Evolutionary conservation across 2,888 invertebrate species (phyloP), one percentile per base, ranked within the genome.

Genomic region (Chorisops tibialis): DNA sequence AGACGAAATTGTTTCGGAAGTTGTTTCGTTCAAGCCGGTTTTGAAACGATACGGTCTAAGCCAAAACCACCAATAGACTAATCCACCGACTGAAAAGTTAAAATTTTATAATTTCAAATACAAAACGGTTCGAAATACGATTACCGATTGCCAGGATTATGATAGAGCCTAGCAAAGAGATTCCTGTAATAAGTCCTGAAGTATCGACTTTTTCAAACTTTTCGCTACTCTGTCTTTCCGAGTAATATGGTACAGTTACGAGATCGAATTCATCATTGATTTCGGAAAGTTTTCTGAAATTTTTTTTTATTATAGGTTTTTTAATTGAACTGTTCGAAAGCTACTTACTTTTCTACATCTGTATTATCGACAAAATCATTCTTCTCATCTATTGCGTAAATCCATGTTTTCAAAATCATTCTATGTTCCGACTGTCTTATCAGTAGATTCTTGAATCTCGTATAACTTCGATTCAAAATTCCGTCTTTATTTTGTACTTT

Each of bases 351-450:
- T 51, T 69, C 65, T 2, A 71, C 65, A 1, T 65, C 61, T 12
- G 52, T 62, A 24, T 62, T 62, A 5, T 59, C 45, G 4, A 71
- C 61, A 3, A 67, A 54, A 5, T 61, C 2, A 4, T 63, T 50
- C 6, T 66, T 63, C 4, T 52, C 50, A 5, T 67, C 52, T 38
- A 69, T 63, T 1, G 68, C 69, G 66, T 71, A 71, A 3, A 69
- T 61, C 71, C 71, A 71, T 0, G 67, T 67, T 54, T 68, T 68
- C 35, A 68, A 24, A 21, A 37, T 52, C 16, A 24, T 39, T 11
- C 18, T 39, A 9, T 35, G 12, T 14, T 43, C n/a, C 3, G 21
- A 16, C 19, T 47, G 14, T 16, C 19, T n/a, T n/a, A n/a, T n/a
- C 9, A 47, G 12, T 19, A 30, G 4, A 9, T 19, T 37, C n/a